Evolutionary conservation across 2,888 invertebrate species (phyloP).

Genomic region (Hydrotaea cyrtoneurina): DNA sequence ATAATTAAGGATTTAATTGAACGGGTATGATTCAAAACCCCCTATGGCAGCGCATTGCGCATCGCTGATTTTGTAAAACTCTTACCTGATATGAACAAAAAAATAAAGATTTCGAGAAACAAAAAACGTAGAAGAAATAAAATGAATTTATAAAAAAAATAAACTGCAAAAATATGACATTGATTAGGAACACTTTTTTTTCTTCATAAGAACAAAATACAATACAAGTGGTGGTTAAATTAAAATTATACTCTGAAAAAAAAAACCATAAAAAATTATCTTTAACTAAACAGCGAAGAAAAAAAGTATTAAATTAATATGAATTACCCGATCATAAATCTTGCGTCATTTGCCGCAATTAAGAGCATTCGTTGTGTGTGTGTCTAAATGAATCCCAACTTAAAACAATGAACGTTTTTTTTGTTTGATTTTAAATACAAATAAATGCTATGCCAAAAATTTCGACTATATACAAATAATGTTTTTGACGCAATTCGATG

Average conservation of each 20-base stretch:
- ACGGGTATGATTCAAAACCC: not conserved
- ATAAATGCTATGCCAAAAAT: not conserved
- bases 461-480: not conserved
- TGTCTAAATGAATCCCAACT: not conserved
- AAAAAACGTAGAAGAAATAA: not conserved
- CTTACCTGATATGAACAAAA: not conserved
- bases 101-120: not conserved
- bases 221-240: not conserved
- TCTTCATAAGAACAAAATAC: not conserved
- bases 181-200: not conserved
- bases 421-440: not conserved
- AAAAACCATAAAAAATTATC: not conserved
- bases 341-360: not conserved
- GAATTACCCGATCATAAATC: constrained; percentile 9
- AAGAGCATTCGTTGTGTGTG: not conserved
- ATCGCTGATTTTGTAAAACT: not conserved
- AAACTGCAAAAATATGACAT: not conserved
- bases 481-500: not conserved
- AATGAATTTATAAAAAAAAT: too few relatives aligned
- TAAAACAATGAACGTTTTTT: not conserved
- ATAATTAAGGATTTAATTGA: constrained; percentile 4
- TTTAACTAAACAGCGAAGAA: too few relatives aligned
- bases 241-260: not conserved
- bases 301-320: not conserved
- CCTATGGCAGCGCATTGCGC: not conserved